Base-by-base conservation (phyloP, 2,797 vertebrate species). In the Odontamblyopus rebecca region DNA sequence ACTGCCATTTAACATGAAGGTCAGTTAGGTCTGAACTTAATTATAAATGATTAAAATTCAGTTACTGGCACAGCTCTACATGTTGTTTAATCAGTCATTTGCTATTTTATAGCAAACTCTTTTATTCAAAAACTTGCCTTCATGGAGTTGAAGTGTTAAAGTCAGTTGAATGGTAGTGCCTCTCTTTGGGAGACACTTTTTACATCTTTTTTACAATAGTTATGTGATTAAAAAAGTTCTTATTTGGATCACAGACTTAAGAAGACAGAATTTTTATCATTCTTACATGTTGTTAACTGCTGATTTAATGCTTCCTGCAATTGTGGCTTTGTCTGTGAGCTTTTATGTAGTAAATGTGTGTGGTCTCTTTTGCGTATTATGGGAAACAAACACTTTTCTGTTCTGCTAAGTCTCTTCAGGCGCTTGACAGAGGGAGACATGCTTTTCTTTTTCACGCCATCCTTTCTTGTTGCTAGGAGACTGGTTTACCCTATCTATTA, bases 401-500 rank as follows among this genome's bases (percentile, higher is more conserved):
- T 86, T 86, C 64, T 73, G 81, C 73, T 56, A 59, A 74, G 53
- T 84, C 79, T 88, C 82, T 74, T 86, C 73, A 0, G 75, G 83
- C 84, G 74, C 73, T 82, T 83, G 84, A 88, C 80, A 75, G 81
- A 78, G 74, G 79, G 79, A 82, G 78, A 78, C 76, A 65, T 78
- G 78, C 83, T 78, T 86, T 85, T 85, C 68, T 81, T 79, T 80
- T 85, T 85, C 74, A 74, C 83, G 76, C 74, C 71, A 79, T 89
- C 79, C 70, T 35, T 83, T 81, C 77, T 82, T 79, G 89, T 93
- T 92, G 90, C 91, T 90, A 91, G 88, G 90, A 88, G 80, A 92
- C 91, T 71, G 70, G 65, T 82, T 84, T 81, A 80, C 89, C 41
- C 76, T 84, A 77, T 85, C 75, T 80, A 69, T 78, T 77, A 70